phyloP scores from a whole-genome alignment of 2,113 vertebrate species.

The Oreocharis arfaki region DNA sequence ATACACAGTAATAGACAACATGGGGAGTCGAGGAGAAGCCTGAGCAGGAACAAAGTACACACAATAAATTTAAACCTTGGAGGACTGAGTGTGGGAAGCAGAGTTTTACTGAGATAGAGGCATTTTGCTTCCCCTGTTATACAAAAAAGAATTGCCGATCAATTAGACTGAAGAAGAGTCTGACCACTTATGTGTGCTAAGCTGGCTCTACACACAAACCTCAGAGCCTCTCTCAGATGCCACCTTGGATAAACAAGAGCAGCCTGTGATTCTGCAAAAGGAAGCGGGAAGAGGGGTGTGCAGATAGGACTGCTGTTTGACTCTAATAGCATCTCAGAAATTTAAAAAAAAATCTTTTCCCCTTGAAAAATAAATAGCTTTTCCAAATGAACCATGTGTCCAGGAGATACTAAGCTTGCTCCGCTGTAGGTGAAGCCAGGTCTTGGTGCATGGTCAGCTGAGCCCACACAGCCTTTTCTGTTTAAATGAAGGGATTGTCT shows the following conservation, averaged over 20 bases:
- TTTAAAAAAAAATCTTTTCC: not conserved
- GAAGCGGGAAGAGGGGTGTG: not conserved
- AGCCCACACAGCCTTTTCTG: not conserved
- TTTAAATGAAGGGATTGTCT: not conserved
- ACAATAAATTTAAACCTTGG: not conserved
- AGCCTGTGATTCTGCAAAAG: not conserved
- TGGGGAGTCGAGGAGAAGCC: not conserved
- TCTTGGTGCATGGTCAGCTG: not conserved
- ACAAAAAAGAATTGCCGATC: not conserved
- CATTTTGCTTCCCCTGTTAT: not conserved
- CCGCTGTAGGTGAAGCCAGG: not conserved
- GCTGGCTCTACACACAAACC: not conserved
- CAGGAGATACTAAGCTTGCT: not conserved
- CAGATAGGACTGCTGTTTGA: not conserved
- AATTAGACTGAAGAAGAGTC: not conserved
- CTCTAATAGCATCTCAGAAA: not conserved
- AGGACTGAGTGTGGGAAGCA: not conserved
- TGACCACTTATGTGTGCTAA: not conserved
- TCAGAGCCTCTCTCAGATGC: not conserved
- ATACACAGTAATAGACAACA: slow-evolving; percentile 9
- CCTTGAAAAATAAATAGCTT: not conserved
- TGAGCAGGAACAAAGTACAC: not conserved
- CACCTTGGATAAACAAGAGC: not conserved
- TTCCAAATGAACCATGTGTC: not conserved
- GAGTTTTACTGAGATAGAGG: not conserved